Percentiles rank a stretch among this genome's conserved stretches.
phyloP scores from a whole-genome alignment of 2,113 vertebrate genomes.

The Oenanthe melanoleuca region DNA sequence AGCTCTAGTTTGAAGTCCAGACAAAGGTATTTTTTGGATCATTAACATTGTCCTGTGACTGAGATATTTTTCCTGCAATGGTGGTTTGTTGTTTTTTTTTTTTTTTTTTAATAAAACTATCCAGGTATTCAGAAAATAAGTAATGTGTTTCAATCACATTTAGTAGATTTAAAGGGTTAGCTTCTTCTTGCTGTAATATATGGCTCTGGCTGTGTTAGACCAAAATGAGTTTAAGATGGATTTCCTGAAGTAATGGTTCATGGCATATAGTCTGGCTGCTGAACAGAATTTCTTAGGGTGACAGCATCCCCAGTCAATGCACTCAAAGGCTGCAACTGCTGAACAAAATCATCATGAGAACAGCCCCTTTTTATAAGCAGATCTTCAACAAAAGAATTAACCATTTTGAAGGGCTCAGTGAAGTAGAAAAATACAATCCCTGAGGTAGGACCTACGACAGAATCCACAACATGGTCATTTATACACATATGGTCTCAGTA shows the following conservation, averaged over 20 bases:
- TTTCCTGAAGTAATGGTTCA: background rate
- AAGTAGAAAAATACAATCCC: background rate
- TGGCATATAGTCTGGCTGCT: background rate
- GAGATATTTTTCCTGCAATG: background rate
- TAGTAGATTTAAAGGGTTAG: conserved; percentile 27
- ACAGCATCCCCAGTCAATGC: background rate
- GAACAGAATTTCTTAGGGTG: background rate
- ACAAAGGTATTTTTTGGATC: background rate
- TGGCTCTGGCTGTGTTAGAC: background rate
- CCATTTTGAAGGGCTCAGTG: background rate
- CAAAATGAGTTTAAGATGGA: conserved; percentile 54
- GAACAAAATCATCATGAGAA: background rate
- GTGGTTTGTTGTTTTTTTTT: conserved; percentile 31
- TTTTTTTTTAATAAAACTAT: conserved; percentile 4
- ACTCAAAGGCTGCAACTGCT: background rate
- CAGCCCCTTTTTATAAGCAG: background rate
- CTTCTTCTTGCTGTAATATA: conserved; percentile 14
- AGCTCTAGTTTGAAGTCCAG: background rate
- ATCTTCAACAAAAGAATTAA: background rate
- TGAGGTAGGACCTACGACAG: background rate
- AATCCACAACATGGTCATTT: accelerated
- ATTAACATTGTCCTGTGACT: background rate
- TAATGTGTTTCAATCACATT: conserved; percentile 41
- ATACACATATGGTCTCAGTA: background rate
- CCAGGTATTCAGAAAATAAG: conserved; percentile 12